These are phyloP conservation scores for Mycteria americana DNA, from an alignment of 2,797 vertebrate species.

Conservation along the genomic window DNA sequence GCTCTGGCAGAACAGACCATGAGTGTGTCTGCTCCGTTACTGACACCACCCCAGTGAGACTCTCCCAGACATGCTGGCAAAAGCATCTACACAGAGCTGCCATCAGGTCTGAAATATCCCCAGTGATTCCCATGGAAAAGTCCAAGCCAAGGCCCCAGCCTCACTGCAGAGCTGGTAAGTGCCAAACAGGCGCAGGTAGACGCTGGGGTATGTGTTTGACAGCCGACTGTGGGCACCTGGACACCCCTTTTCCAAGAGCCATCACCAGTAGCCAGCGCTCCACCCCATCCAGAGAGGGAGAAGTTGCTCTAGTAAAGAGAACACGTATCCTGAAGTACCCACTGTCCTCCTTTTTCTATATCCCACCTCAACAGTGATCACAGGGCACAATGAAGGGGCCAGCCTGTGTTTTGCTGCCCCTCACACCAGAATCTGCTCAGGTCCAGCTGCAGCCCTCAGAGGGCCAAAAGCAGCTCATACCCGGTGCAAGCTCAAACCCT, in stretches of 20 bases:
- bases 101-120: neutral
- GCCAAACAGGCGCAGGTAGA: neutral
- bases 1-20: neutral
- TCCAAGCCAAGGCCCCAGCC: neutral
- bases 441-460: neutral
- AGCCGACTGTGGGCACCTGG: neutral
- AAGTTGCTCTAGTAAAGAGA: neutral
- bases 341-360: neutral
- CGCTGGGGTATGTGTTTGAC: fast-evolving
- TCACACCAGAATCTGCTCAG: neutral
- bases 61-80: neutral
- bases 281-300: fast-evolving
- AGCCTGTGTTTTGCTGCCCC: neutral
- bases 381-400: neutral
- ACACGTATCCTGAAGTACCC: fast-evolving
- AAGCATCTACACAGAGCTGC: neutral
- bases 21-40: fast-evolving
- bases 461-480: neutral
- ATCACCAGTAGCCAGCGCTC: neutral
- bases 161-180: neutral
- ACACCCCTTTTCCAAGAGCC: neutral
- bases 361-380: neutral
- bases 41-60: fast-evolving
- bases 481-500: neutral
- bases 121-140: neutral